These are phyloP conservation scores for Brachyrhaphis roseni DNA, from an alignment of 2,797 vertebrate genomes.

Conservation along the genomic window DNA sequence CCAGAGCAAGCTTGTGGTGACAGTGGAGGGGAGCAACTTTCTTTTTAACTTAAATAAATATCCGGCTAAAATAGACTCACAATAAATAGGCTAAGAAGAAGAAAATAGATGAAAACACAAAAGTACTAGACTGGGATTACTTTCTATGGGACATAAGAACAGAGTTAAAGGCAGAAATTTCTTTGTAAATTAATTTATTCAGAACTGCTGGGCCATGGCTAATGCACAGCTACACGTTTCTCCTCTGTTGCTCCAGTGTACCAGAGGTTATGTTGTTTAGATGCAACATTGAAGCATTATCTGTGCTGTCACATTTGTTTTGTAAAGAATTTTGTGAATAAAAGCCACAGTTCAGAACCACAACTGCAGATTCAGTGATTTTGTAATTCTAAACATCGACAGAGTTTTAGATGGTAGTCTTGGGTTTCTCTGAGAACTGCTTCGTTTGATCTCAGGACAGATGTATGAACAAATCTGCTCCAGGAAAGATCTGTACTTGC, in stretches of 20 bases:
- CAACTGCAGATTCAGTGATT: not conserved
- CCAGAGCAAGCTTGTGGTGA: not conserved
- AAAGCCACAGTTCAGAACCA: not conserved
- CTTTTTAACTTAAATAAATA: not conserved
- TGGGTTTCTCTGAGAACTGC: not conserved
- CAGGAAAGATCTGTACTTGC: not conserved
- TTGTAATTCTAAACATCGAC: not conserved
- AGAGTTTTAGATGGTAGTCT: not conserved
- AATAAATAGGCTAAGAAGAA: not conserved
- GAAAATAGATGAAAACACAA: not conserved
- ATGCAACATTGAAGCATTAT: not conserved
- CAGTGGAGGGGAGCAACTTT: not conserved
- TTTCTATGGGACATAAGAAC: not conserved
- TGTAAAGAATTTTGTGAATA: not conserved
- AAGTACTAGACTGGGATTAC: not conserved
- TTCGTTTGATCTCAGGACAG: not conserved
- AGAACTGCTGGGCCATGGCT: not conserved
- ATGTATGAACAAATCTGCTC: not conserved
- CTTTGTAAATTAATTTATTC: not conserved
- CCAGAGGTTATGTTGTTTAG: not conserved
- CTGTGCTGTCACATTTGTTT: not conserved
- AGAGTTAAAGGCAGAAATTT: not conserved
- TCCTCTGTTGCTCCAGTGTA: not conserved
- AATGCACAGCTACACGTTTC: not conserved
- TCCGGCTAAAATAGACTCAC: not conserved